A percentile compares a stretch with the other conserved stretches of the same genome.
Conservation (phyloP, 1,140 invertebrate species). For the Euura saliciscinereae region DNA sequence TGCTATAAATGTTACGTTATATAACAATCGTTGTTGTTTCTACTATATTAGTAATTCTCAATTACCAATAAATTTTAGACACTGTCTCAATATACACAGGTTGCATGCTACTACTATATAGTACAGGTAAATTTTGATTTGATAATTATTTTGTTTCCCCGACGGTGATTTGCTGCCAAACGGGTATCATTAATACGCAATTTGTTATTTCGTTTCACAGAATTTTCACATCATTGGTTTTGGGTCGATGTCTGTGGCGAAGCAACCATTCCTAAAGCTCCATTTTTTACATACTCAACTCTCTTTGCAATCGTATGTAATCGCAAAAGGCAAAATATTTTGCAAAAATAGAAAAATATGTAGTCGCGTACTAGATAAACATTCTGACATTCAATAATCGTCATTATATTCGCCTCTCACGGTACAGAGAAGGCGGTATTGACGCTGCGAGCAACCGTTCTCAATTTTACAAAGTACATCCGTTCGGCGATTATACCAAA, state of each 20-base stretch:
- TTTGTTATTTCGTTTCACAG: no score
- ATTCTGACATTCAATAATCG: neutral
- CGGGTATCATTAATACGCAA: neutral
- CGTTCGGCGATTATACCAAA: no score
- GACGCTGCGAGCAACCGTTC: no score
- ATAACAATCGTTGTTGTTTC: neutral
- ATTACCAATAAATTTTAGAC: neutral
- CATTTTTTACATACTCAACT: neutral
- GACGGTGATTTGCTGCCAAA: neutral
- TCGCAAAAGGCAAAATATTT: neutral
- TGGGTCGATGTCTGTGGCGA: no score
- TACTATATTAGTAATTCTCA: neutral
- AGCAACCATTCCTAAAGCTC: neutral
- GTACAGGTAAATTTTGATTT: conserved; percentile 6
- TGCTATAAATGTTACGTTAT: neutral
- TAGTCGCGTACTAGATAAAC: neutral
- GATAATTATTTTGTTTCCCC: neutral
- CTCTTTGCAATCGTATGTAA: neutral
- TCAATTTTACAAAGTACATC: no score
- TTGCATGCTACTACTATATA: neutral
- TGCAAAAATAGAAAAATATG: conserved; percentile 5
- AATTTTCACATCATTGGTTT: no score
- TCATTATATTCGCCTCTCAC: no score
- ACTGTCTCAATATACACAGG: neutral
- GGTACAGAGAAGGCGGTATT: neutral